Conservation (phyloP, 92 coral and sea anemone genomes). For the Scolanthus callimorphus region DNA sequence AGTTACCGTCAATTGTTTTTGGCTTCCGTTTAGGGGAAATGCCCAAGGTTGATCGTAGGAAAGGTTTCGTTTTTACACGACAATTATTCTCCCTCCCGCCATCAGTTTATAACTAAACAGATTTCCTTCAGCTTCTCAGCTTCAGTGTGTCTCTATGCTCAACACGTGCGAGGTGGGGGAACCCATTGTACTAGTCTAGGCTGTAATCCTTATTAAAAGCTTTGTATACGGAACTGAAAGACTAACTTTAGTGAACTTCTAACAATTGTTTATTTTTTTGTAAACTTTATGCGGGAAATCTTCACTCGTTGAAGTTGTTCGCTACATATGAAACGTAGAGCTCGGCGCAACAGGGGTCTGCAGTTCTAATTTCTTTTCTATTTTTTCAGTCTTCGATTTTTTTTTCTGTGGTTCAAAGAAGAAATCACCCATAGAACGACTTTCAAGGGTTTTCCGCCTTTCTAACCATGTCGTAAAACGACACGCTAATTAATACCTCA, state of each 20-base stretch:
- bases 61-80: background rate
- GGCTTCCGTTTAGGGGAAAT: background rate
- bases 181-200: slow-evolving; percentile 43
- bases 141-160: slow-evolving; percentile 83
- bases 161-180: slow-evolving; percentile 67
- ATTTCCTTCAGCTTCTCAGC: background rate
- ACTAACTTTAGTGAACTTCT: slow-evolving; percentile 5
- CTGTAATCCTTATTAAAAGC: slow-evolving; percentile 30
- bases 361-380: too few relatives aligned
- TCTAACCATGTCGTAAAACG: too few relatives aligned
- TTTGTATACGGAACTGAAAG: slow-evolving; percentile 10
- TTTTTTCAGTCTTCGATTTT: too few relatives aligned
- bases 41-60: background rate
- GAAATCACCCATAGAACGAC: too few relatives aligned
- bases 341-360: too few relatives aligned
- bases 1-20: too few relatives aligned
- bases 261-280: slow-evolving; percentile 7
- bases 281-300: slow-evolving; percentile 32
- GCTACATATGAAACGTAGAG: too few relatives aligned
- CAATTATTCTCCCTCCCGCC: background rate
- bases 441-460: too few relatives aligned
- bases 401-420: too few relatives aligned
- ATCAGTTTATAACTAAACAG: background rate
- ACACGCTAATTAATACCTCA: too few relatives aligned
- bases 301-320: too few relatives aligned